Conservation (phyloP, 64 coral and sea anemone genomes). For the Orbicella faveolata region DNA sequence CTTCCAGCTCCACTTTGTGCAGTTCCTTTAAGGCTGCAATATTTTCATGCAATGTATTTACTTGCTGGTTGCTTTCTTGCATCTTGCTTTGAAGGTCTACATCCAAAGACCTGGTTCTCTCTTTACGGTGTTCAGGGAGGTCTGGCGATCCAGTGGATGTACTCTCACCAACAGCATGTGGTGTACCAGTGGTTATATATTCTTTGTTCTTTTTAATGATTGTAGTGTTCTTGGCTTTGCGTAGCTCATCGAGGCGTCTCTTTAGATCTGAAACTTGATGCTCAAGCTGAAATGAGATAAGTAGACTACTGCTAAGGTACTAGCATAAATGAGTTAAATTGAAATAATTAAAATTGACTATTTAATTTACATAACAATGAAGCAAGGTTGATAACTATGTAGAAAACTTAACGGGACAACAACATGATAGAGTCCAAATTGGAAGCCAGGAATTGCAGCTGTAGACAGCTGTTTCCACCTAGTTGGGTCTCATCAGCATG, state of each 20-base stretch:
- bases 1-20: slow-evolving; percentile 21
- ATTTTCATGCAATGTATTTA: background rate
- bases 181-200: slow-evolving; percentile 26
- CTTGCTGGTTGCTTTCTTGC: background rate
- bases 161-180: background rate
- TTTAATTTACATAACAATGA: too few relatives aligned
- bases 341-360: too few relatives aligned
- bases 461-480: too few relatives aligned
- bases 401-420: too few relatives aligned
- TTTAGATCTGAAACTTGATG: slow-evolving; percentile 60
- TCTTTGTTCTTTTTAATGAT: slow-evolving; percentile 57
- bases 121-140: background rate
- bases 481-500: too few relatives aligned
- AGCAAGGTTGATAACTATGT: too few relatives aligned
- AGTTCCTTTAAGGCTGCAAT: slow-evolving; percentile 21
- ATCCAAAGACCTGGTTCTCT: background rate
- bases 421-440: too few relatives aligned
- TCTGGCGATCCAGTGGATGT: background rate
- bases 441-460: too few relatives aligned
- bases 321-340: too few relatives aligned
- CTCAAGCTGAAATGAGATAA: slow-evolving; percentile 35
- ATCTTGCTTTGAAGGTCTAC: background rate
- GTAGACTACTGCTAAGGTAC: background rate
- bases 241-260: slow-evolving; percentile 47
- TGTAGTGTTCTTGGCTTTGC: slow-evolving; percentile 56